Evolutionary conservation across 2,888 invertebrate genomes (phyloP).

Genomic region (Cheiracanthium punctorium): DNA sequence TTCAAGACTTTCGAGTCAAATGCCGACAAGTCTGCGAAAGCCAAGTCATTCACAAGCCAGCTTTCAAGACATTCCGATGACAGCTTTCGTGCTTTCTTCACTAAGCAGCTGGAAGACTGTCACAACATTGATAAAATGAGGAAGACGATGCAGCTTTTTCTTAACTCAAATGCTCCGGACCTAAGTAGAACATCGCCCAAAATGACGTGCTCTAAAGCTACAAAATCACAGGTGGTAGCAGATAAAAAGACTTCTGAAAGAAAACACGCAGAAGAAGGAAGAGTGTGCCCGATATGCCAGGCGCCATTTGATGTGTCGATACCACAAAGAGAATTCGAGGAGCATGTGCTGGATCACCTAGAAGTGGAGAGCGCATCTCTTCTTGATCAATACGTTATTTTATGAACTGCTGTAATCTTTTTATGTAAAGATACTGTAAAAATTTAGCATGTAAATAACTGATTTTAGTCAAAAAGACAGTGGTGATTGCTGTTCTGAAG

Average conservation of each 20-base stretch:
- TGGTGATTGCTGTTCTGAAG: no score
- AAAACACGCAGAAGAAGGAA: constrained; percentile 21
- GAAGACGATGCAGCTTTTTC: not conserved
- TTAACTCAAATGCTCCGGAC: not conserved
- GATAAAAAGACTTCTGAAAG: not conserved
- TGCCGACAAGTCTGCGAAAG: not conserved
- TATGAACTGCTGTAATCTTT: no score
- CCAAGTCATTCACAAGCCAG: not conserved
- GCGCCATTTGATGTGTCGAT: constrained; percentile 20
- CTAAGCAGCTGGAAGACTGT: constrained; percentile 26
- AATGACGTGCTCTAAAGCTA: not conserved
- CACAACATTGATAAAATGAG: constrained; percentile 5
- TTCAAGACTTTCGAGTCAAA: not conserved
- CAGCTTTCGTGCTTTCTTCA: constrained; percentile 30
- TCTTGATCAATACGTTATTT: constrained; percentile 54
- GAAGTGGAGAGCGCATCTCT: constrained; percentile 54
- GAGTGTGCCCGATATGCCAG: constrained; percentile 62
- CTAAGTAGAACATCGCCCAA: not conserved
- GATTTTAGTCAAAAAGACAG: no score
- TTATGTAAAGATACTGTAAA: no score
- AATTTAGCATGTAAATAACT: no score
- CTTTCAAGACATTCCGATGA: constrained; percentile 26
- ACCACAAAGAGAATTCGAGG: constrained; percentile 60
- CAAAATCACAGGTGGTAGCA: not conserved
- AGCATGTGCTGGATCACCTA: constrained; percentile 58